Evolutionary conservation across 2,888 invertebrate genomes (phyloP), one percentile per base, ranked within the genome.

Genomic region (Hirtodrosophila duncani): DNA sequence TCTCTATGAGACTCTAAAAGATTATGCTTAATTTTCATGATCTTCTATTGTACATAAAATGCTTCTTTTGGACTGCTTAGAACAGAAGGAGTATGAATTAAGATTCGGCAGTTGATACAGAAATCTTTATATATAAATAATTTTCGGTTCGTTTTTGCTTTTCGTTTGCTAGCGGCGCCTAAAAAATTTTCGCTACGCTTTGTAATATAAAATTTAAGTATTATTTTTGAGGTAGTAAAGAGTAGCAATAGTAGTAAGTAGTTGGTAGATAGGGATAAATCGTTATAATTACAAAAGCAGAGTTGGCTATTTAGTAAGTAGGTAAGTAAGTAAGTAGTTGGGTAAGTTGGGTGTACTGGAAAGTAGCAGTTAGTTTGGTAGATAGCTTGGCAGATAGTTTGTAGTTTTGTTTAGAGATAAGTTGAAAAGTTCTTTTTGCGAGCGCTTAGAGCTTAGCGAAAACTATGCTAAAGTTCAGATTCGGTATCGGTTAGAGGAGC

Each of bases 61-160:
- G 26, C 46, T 58, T 51, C 50, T 63, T 41, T 50, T 61, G 70
- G 66, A 78, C 75, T 81, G 82, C 81, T 83, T 80, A 75, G 81
- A 63, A 83, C 63, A 84, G 84, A 84, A 84, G 84, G 84, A 84
- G 84, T 84, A 84, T 84, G 84, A 84, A 83, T 84, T 84, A 84
- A 84, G 84, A 84, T 84, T 84, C 84, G 84, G 84, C 84, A 83
- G 84, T 84, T 84, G 82, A 83, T 84, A 84, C 84, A 84, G 84
- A 84, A 84, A 84, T 84, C 84, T 82, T 67, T 53, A n/a, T 55
- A 48, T 59, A 42, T 24, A 27, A 30, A 37, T 53, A 50, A 42
- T 57, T 39, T 20, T 20, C 37, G 24, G 42, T n/a, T 26, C 18
- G 37, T 53, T 49, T 9, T 42, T 48, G 37, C 23, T 23, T 41